phyloP scores from a whole-genome alignment of 2,888 invertebrate species.

The Operophtera brumata region DNA sequence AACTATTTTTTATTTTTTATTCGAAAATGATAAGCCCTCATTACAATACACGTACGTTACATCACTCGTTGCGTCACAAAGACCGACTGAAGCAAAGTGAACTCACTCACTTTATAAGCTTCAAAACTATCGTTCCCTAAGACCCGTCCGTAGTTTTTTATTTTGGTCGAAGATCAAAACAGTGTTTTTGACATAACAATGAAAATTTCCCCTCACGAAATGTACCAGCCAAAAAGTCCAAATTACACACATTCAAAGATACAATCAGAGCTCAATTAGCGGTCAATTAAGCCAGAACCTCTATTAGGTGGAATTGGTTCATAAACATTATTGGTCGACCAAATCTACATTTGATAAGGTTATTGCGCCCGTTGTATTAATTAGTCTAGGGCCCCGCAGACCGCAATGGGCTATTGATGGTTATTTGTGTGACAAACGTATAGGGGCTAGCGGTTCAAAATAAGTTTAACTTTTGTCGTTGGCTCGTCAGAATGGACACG shows the following conservation, averaged over 20 bases:
- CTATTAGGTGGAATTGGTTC: conserved; percentile 48
- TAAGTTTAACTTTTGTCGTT: too few relatives aligned
- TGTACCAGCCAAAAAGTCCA: conserved; percentile 1
- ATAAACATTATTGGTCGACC: conserved; percentile 49
- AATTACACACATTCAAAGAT: conserved; percentile 26
- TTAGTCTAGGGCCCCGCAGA: conserved; percentile 61
- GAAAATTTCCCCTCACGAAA: conserved; percentile 2
- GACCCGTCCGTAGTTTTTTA: too few relatives aligned
- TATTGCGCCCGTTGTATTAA: conserved; percentile 74
- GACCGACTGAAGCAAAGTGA: too few relatives aligned
- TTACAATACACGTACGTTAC: too few relatives aligned
- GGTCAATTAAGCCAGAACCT: conserved; percentile 39
- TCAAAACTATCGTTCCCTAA: too few relatives aligned
- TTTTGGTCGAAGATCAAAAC: neutral
- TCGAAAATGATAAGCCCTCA: too few relatives aligned
- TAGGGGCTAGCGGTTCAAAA: conserved; percentile 14
- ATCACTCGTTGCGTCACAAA: too few relatives aligned
- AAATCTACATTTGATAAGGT: conserved; percentile 75
- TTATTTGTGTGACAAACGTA: conserved; percentile 31
- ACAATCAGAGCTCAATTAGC: conserved; percentile 33
- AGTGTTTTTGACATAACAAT: neutral
- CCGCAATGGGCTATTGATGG: conserved; percentile 54
- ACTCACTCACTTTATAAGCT: too few relatives aligned
- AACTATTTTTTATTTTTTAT: too few relatives aligned
- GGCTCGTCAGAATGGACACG: neutral